Base-by-base conservation (phyloP, 2,888 invertebrate genomes). In the Drosophila rubida region DNA sequence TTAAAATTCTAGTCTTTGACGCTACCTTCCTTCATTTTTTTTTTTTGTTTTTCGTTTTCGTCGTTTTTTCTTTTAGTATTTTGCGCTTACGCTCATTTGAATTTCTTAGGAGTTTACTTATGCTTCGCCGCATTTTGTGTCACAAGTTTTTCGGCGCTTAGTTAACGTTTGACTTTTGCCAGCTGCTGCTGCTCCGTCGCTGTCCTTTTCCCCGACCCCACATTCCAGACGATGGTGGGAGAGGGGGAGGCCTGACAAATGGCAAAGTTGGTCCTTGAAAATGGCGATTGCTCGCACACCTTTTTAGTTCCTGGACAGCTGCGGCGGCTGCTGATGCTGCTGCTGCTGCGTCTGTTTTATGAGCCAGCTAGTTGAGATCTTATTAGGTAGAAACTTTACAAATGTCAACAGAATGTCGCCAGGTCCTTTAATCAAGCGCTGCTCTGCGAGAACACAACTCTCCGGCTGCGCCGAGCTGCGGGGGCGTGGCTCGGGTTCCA, bases 101-200 rank as follows among this genome's bases (percentile, higher is more conserved):
- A 82, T 82, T 87, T 87, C 84, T 80, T 82, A 71, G 78, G 75
- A 80, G 68, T 87, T 86, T 83, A 78, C 81, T 83, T 78, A 87
- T 87, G 82, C 81, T 66, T 83, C 62, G 75, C 32, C 78, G 82
- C 72, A 84, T 80, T 82, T 82, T 87, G 73, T 75, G 87, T 73
- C 64, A 71, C 73, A 82, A 87, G 84, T 87, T 87, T 80, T 87
- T 75, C 65, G 84, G 87, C 84, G 87, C 87, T 82, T 82, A 84
- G 87, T 82, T 87, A 82, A 78, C 87, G 82, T 86, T 82, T 82
- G 82, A 82, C 82, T 82, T 82, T 82, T 82, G 57, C 54, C 83
- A 81, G 75, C 58, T 71, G 46, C 58, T 14, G 53, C 49, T 37
- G 13, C 35, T 13, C 4, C 6, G 32, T 14, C 35, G 14, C 35